phyloP scores from a whole-genome alignment of 2,888 invertebrate genomes.

The Poecilus cupreus region DNA sequence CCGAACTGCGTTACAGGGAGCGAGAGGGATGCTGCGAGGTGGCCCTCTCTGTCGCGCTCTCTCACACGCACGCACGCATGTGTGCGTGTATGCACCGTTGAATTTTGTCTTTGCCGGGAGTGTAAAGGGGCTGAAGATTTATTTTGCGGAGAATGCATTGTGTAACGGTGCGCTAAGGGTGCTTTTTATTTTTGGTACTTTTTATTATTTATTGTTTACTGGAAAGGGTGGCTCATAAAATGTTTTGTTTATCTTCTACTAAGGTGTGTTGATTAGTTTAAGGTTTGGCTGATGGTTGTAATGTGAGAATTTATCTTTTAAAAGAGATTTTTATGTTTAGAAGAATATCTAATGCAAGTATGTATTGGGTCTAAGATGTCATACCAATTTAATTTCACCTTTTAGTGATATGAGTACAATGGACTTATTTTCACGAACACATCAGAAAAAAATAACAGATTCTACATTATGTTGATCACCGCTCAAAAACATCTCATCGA shows the following conservation, averaged over 20 bases:
- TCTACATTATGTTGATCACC: too few species aligned
- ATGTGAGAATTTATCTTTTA: constrained; percentile 6
- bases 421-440: too few species aligned
- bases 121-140: constrained; percentile 21
- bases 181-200: neutral
- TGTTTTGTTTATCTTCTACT: constrained; percentile 18
- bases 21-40: neutral
- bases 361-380: too few species aligned
- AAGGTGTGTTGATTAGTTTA: constrained; percentile 37
- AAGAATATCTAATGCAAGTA: too few species aligned
- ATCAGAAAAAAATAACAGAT: too few species aligned
- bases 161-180: constrained; percentile 30
- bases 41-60: neutral
- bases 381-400: too few species aligned
- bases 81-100: constrained; percentile 26
- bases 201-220: constrained; percentile 26
- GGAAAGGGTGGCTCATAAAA: neutral
- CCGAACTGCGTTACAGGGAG: neutral
- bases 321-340: neutral
- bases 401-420: too few species aligned
- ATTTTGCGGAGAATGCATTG: constrained; percentile 22
- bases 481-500: too few species aligned
- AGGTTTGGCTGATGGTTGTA: neutral
- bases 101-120: neutral
- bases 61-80: neutral